Evolutionary conservation across 1,140 invertebrate genomes (phyloP).

Genomic region (Drosophila tropicalis): DNA sequence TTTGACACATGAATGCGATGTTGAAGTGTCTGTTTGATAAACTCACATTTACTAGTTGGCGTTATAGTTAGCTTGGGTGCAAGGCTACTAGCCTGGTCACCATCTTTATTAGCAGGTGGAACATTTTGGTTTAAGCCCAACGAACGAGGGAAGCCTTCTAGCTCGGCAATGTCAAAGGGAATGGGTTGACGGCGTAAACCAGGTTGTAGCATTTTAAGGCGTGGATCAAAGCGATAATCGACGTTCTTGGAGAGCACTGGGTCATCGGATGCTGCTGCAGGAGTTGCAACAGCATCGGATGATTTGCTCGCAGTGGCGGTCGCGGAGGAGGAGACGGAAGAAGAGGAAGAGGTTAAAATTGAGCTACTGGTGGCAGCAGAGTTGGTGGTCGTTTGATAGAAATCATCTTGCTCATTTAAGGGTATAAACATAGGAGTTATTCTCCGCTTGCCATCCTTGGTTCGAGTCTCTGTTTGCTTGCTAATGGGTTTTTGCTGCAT

Average conservation of each 20-base stretch:
- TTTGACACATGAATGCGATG: conserved; percentile 75
- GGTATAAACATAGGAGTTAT: conserved; percentile 98
- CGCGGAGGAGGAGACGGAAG: background rate
- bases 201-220: conserved; percentile 28
- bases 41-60: conserved; percentile 63
- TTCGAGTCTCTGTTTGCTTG: conserved; percentile 97
- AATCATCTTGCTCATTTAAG: conserved; percentile 86
- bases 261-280: conserved; percentile 21
- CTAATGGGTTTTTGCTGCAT: conserved; percentile 87
- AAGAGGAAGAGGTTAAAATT: no score
- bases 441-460: conserved; percentile 95
- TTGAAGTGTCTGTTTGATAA: conserved; percentile 65
- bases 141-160: background rate
- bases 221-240: conserved; percentile 33
- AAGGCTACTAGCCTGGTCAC: conserved; percentile 53
- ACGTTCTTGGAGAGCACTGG: conserved; percentile 30
- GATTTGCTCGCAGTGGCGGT: background rate
- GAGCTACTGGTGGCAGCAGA: background rate
- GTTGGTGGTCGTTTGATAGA: conserved; percentile 7
- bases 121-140: background rate
- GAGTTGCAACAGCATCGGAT: no score
- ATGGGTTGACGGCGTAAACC: conserved; percentile 28
- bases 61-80: conserved; percentile 66
- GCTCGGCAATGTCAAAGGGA: conserved; percentile 14
- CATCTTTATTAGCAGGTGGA: conserved; percentile 15